Evolutionary conservation across 2,797 vertebrate species (phyloP).

Genomic region (Sebastes itinus): DNA sequence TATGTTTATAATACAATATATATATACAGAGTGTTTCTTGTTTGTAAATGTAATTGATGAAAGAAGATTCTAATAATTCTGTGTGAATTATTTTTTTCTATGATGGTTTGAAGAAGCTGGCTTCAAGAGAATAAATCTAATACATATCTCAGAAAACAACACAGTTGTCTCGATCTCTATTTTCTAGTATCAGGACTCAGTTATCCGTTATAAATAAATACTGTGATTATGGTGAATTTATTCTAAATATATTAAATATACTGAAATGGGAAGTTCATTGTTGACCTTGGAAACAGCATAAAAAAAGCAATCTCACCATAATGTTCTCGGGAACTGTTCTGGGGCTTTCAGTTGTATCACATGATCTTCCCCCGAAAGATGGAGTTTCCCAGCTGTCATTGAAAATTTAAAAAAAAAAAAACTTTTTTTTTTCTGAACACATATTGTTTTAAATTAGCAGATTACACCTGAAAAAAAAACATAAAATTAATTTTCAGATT

Average conservation of each 20-base stretch:
- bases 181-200: not conserved
- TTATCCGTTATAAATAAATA: too few relatives aligned
- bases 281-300: not conserved
- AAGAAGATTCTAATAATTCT: slow-evolving; percentile 20
- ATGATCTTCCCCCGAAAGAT: not conserved
- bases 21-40: not conserved
- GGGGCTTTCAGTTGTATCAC: not conserved
- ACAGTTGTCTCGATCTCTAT: not conserved
- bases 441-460: not conserved
- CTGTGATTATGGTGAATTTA: not conserved
- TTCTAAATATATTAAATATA: not conserved
- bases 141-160: slow-evolving; percentile 45
- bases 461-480: not conserved
- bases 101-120: slow-evolving; percentile 69
- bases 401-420: not conserved
- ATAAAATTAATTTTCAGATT: not conserved
- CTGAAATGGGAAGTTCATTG: not conserved
- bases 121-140: slow-evolving; percentile 71
- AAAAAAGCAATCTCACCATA: not conserved
- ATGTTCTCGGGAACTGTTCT: not conserved
- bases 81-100: slow-evolving; percentile 48
- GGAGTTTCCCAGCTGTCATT: not conserved
- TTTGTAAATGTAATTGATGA: slow-evolving; percentile 32
- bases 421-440: too few relatives aligned
- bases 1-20: not conserved